These are phyloP conservation scores for Polia nebulosa DNA, from an alignment of 2,888 invertebrate genomes.

Conservation along the genomic window DNA sequence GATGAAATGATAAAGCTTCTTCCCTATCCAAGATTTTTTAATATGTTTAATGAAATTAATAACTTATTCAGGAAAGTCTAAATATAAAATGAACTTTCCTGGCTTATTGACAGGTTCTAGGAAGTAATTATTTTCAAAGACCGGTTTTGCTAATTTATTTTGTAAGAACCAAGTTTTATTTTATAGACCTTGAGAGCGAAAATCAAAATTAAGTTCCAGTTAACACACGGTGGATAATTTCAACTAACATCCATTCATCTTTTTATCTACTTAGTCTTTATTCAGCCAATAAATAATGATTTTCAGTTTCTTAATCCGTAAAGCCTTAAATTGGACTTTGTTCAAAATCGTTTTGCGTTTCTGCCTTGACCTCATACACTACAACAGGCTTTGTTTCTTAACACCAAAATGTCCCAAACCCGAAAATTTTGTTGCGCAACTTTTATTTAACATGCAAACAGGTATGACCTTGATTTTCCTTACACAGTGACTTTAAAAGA, in stretches of 20 bases:
- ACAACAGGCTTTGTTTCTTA: no score
- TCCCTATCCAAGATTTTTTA: background rate
- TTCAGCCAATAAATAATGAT: no score
- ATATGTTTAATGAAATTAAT: slow-evolving; percentile 8
- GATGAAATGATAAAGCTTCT: no score
- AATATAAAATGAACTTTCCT: background rate
- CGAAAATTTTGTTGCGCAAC: no score
- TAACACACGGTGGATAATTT: background rate
- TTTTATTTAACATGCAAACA: background rate
- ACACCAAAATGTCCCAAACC: no score
- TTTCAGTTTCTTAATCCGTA: no score
- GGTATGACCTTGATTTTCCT: background rate
- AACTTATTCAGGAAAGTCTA: background rate
- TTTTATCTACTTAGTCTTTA: background rate
- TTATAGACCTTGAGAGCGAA: no score
- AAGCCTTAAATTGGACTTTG: no score
- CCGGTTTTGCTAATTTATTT: background rate
- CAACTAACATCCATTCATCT: background rate
- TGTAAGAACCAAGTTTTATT: background rate
- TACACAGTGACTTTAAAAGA: slow-evolving; percentile 81
- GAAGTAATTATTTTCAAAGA: background rate
- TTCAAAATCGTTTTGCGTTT: no score
- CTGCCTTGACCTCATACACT: no score
- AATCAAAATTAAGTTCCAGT: no score
- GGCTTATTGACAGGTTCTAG: slow-evolving; percentile 1